Base-by-base conservation (phyloP, 2,888 invertebrate species). In the Xylota sylvarum region DNA sequence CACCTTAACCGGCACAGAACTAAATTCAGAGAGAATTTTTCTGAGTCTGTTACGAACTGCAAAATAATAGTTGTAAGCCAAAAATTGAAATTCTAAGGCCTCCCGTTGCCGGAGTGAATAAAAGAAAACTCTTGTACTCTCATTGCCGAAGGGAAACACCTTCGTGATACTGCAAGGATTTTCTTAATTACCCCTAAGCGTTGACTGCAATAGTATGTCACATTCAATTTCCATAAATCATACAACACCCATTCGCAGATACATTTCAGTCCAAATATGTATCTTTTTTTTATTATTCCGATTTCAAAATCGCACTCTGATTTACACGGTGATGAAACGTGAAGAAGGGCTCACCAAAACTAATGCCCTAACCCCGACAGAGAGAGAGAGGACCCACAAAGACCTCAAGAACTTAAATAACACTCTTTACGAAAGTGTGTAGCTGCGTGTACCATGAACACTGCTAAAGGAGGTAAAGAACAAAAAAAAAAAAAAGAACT, bases 381-480 rank as follows among this genome's bases (percentile, higher is more conserved):
- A n/a, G n/a, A n/a, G n/a, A 37, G 27, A 50, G 23, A 64, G 10
- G 19, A 76, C 37, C 64, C 58, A 40, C 64, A 27, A 48, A 64
- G 14, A 35, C 37, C 37, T 73, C 37, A 37, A 9, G 12, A 40
- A 46, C 55, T 40, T 23, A 74, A 76, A 55, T 46, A 32, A 72
- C 64, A 73, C 64, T 58, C 40, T 40, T 10, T 27, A 17, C 12
- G 23, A 58, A 73, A 67, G 81, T 72, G 74, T 76, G 77, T 46
- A 77, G 55, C 69, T 82, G 72, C 73, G 77, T 86, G 73, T 82
- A 82, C 64, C 77, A 7, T 23, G 40, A 76, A 60, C 50, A 48
- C 19, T 27, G 23, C 2, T 37, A 32, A 23, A 70, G 9, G 46
- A 46, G 37, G 12, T 10, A 7, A 35, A 35, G 5, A 6, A 67